Evolutionary conservation across 2,113 vertebrate genomes (phyloP).

Genomic region (Psettodes erumei): DNA sequence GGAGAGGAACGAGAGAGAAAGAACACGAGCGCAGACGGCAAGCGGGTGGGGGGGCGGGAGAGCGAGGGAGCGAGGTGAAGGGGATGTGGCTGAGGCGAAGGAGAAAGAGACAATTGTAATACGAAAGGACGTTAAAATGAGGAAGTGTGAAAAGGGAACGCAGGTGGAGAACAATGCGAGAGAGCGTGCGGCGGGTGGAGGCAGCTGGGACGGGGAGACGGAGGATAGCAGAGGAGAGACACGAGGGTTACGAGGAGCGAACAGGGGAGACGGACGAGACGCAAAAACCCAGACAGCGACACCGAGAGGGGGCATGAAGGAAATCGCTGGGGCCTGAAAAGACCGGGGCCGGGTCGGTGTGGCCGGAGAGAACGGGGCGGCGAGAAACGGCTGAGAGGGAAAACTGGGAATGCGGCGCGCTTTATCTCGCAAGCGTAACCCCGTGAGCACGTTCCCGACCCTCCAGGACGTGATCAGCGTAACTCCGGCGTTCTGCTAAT

Average conservation of each 20-base stretch:
- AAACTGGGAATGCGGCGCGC: constrained; percentile 39
- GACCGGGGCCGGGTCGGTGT: too few relatives aligned
- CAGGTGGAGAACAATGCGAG: constrained; percentile 33
- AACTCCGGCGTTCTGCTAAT: constrained; percentile 35
- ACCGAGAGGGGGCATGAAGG: constrained; percentile 48
- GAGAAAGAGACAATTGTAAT: constrained; percentile 55
- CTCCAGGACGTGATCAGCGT: constrained; percentile 39
- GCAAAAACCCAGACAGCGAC: constrained; percentile 36
- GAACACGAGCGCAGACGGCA: constrained; percentile 65
- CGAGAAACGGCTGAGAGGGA: constrained; percentile 48
- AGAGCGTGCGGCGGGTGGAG: constrained; percentile 31
- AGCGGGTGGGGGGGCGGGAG: constrained; percentile 61
- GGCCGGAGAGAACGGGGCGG: constrained; percentile 9
- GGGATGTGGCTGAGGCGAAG: constrained; percentile 46
- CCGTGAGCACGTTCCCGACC: constrained; percentile 38
- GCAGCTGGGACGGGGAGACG: constrained; percentile 56
- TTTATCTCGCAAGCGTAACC: not conserved
- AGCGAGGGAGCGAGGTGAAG: constrained; percentile 37
- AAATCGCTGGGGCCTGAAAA: constrained; percentile 28
- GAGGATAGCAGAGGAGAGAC: constrained; percentile 56
- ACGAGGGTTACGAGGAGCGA: constrained; percentile 64
- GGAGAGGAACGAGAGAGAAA: constrained; percentile 64
- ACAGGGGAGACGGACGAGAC: constrained; percentile 39
- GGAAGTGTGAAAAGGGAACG: constrained; percentile 42
- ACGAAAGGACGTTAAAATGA: constrained; percentile 61